Evolutionary conservation across 1,140 invertebrate species (phyloP).

Genomic region (Caenorhabditis latens): DNA sequence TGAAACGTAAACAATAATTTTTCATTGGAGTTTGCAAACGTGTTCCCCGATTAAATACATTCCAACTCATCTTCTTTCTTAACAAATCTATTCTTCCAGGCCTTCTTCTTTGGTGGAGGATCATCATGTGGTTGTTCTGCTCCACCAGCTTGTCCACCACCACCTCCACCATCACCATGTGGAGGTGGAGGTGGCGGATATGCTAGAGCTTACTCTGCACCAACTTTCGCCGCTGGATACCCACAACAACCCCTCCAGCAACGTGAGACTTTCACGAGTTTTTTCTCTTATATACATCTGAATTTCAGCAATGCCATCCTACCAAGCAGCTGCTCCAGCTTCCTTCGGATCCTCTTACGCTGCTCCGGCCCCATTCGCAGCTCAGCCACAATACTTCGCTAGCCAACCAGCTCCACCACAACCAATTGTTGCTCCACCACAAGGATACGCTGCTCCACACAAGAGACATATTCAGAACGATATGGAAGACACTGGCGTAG

Average conservation of each 20-base stretch:
- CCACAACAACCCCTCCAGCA: slow-evolving; percentile 25
- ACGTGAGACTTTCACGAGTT: background rate
- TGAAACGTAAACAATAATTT: too few relatives aligned
- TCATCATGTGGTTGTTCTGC: slow-evolving; percentile 40
- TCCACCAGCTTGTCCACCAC: slow-evolving; percentile 58
- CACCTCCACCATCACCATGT: slow-evolving; percentile 59
- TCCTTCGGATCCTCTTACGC: slow-evolving; percentile 53
- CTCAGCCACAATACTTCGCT: slow-evolving; percentile 41
- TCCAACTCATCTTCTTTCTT: background rate
- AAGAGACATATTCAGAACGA: background rate
- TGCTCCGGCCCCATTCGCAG: slow-evolving; percentile 6
- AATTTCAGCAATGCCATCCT: slow-evolving; percentile 18
- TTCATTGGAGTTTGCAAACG: too few relatives aligned
- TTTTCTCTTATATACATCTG: background rate
- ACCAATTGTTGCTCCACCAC: slow-evolving; percentile 34
- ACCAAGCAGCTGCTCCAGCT: slow-evolving; percentile 4
- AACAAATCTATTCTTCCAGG: background rate
- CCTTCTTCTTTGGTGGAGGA: slow-evolving; percentile 55
- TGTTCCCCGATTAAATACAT: background rate
- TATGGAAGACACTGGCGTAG: slow-evolving; percentile 51
- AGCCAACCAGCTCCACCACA: slow-evolving; percentile 32
- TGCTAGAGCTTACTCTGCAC: slow-evolving; percentile 30
- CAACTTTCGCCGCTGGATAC: slow-evolving; percentile 33
- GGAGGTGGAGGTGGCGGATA: slow-evolving; percentile 26
- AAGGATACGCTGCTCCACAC: slow-evolving; percentile 43